Evolutionary conservation across 2,888 invertebrate genomes (phyloP).

Genomic region (Orthosia gothica): DNA sequence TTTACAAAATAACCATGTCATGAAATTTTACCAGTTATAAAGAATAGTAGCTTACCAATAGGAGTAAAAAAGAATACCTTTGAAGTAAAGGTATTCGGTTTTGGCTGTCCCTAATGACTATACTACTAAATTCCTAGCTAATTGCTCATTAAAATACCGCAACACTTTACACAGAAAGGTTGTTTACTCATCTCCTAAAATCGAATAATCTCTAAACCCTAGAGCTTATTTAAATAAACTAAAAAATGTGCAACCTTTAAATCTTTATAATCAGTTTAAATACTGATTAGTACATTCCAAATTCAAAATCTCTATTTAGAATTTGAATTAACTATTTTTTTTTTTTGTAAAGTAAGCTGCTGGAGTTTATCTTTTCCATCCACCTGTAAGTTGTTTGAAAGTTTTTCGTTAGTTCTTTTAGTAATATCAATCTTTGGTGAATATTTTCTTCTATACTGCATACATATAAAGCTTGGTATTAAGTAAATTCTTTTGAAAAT

Average conservation of each 20-base stretch:
- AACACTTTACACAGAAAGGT: conserved; percentile 8
- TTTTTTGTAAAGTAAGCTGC: too few species aligned
- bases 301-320: too few species aligned
- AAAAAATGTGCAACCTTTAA: not conserved
- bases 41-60: too few species aligned
- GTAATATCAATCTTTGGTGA: not conserved
- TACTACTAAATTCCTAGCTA: conserved; percentile 11
- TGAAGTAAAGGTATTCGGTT: not conserved
- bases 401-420: not conserved
- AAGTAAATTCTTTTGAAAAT: not conserved
- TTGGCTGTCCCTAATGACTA: not conserved
- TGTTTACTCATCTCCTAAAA: conserved; percentile 24
- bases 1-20: too few species aligned
- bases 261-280: too few species aligned
- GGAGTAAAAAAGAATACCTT: too few species aligned
- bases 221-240: not conserved
- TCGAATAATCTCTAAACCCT: not conserved
- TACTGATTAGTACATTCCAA: too few species aligned
- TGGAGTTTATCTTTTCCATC: conserved; percentile 3
- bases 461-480: conserved; percentile 13
- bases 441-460: not conserved
- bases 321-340: too few species aligned
- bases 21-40: too few species aligned
- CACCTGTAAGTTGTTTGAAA: conserved; percentile 3
- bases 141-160: conserved; percentile 28